phyloP scores from a whole-genome alignment of 2,888 invertebrate species.

The Gasteruption jaculator region DNA sequence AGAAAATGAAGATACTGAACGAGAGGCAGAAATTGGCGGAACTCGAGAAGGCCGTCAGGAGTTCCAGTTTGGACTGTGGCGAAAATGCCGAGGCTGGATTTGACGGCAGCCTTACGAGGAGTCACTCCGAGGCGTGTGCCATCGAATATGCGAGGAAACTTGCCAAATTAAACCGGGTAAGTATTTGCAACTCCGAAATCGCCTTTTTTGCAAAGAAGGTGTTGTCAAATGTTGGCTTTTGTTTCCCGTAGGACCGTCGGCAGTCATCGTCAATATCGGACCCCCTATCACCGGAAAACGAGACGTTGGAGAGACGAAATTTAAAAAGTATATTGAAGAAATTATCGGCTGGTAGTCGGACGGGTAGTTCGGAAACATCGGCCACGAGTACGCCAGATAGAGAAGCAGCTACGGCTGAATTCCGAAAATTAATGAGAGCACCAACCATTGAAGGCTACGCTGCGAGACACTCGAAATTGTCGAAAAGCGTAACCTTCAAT shows the following conservation, averaged over 20 bases:
- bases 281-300: constrained; percentile 63
- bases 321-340: constrained; percentile 83
- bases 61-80: constrained; percentile 75
- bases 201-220: too few species aligned
- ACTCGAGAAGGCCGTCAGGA: constrained; percentile 73
- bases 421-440: constrained; percentile 70
- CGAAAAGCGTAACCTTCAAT: constrained; percentile 87
- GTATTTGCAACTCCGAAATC: constrained; percentile 1
- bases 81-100: constrained; percentile 59
- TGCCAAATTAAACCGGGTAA: constrained; percentile 45
- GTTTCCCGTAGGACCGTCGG: constrained; percentile 17
- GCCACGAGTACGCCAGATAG: constrained; percentile 41
- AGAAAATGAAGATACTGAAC: constrained; percentile 82
- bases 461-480: constrained; percentile 80
- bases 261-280: constrained; percentile 27
- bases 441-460: constrained; percentile 87
- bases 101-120: constrained; percentile 63
- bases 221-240: too few species aligned
- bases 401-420: constrained; percentile 55
- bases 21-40: constrained; percentile 83
- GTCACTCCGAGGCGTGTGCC: constrained; percentile 77
- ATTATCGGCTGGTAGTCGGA: constrained; percentile 65
- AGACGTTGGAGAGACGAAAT: constrained; percentile 76
- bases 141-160: constrained; percentile 57
- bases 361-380: constrained; percentile 44